phyloP scores from a whole-genome alignment of 2,888 invertebrate genomes.

The Amphipoea lucens region DNA sequence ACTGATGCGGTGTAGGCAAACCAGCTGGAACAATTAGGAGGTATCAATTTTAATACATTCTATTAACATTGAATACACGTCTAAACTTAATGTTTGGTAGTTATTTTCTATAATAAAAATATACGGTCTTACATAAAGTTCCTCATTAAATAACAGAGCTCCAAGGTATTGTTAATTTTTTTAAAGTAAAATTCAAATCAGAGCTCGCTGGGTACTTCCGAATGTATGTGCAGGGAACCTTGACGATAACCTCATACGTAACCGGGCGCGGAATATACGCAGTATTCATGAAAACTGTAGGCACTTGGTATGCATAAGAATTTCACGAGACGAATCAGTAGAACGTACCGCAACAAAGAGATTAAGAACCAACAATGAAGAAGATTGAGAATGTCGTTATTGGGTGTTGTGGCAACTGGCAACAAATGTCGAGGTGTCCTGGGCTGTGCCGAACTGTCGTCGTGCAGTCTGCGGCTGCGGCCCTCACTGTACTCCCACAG shows the following conservation, averaged over 20 bases:
- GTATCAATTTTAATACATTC: conserved; percentile 52
- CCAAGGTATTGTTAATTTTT: conserved; percentile 59
- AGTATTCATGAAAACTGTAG: conserved; percentile 33
- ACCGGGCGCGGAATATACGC: conserved; percentile 29
- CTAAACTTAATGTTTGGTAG: conserved; percentile 49
- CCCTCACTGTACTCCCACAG: conserved; percentile 1
- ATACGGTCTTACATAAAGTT: conserved; percentile 52
- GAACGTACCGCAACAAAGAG: conserved; percentile 35
- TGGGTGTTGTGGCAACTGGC: conserved; percentile 33
- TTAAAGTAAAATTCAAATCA: conserved; percentile 57
- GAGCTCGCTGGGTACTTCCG: conserved; percentile 50
- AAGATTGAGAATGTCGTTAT: conserved; percentile 29
- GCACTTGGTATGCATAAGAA: conserved; percentile 1
- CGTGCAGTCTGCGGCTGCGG: conserved; percentile 48
- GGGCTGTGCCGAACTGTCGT: conserved; percentile 3
- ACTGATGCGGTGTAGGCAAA: conserved; percentile 30
- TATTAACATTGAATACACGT: conserved; percentile 58
- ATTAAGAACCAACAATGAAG: conserved; percentile 27
- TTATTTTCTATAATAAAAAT: conserved; percentile 60
- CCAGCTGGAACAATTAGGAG: conserved; percentile 33
- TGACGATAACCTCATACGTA: conserved; percentile 54
- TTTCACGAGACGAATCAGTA: conserved; percentile 23
- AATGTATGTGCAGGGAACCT: conserved; percentile 55
- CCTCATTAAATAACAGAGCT: conserved; percentile 54
- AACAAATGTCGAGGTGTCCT: conserved; percentile 56